Conservation (phyloP, 2,797 vertebrate species). For the Mormyrus hasselquistii region DNA sequence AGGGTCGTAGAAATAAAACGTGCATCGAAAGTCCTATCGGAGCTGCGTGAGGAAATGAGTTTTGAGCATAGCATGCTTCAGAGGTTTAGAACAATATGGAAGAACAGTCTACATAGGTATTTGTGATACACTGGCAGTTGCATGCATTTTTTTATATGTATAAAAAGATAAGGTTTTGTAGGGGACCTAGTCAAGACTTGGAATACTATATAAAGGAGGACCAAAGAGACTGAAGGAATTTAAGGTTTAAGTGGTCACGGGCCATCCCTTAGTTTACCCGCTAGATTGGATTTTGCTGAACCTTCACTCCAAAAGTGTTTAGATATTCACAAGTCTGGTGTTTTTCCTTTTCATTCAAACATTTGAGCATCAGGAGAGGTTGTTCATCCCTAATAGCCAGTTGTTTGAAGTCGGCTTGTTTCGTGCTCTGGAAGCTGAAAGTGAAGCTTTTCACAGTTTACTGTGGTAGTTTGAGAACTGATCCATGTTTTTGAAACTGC, state of each 20-base stretch:
- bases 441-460: conserved; percentile 57
- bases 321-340: not conserved
- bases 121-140: conserved; percentile 24
- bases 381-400: conserved; percentile 64
- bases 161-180: conserved; percentile 29
- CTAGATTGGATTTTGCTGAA: not conserved
- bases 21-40: not conserved
- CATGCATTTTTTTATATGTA: conserved; percentile 28
- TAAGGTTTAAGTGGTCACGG: not conserved
- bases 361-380: conserved; percentile 62
- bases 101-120: not conserved
- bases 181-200: conserved; percentile 37
- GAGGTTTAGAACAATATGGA: not conserved
- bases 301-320: conserved; percentile 1
- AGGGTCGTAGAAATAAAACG: not conserved
- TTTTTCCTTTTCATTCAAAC: conserved; percentile 38
- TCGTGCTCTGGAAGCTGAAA: conserved; percentile 54
- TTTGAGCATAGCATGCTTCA: not conserved
- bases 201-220: conserved; percentile 56
- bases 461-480: conserved; percentile 60
- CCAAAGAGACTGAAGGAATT: conserved; percentile 70
- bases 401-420: conserved; percentile 61
- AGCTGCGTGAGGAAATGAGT: not conserved
- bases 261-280: not conserved
- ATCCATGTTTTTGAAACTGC: conserved; percentile 68